Percentiles rank a stretch among this genome's conserved stretches.
These are phyloP conservation scores for Dichetophora obliterata DNA, from an alignment of 2,888 invertebrate species.

Conservation along the genomic window DNA sequence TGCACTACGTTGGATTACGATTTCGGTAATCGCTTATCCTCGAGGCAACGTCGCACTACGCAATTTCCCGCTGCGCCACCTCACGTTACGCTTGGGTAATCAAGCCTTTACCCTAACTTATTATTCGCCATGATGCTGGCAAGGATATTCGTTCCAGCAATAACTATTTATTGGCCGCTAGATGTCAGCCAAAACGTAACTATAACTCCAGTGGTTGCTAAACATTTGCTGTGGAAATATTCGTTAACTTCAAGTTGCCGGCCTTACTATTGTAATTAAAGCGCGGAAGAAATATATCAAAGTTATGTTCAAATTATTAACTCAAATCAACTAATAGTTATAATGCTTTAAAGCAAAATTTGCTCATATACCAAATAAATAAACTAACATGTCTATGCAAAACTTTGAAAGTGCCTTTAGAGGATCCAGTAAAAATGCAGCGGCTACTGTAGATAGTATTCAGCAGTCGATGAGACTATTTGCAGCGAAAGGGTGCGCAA, in stretches of 20 bases:
- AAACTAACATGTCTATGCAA: neutral
- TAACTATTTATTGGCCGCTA: too few relatives aligned
- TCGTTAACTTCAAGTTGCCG: neutral
- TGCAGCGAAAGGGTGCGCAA: neutral
- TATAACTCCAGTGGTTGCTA: neutral
- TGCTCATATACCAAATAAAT: neutral
- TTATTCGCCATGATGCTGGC: too few relatives aligned
- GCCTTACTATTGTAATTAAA: neutral
- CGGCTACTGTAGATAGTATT: slow-evolving; percentile 40
- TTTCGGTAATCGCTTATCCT: too few relatives aligned
- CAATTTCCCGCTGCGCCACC: too few relatives aligned
- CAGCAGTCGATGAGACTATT: slow-evolving; percentile 20
- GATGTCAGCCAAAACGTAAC: too few relatives aligned
- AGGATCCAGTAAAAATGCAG: slow-evolving; percentile 49
- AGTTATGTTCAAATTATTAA: neutral
- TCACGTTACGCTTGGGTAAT: too few relatives aligned
- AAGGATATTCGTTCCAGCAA: too few relatives aligned
- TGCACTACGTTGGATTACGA: too few relatives aligned
- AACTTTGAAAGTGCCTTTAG: slow-evolving; percentile 46
- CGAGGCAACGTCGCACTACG: too few relatives aligned
- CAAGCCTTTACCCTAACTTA: too few relatives aligned
- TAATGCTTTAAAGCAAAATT: neutral
- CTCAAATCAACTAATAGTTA: neutral
- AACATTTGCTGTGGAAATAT: neutral
- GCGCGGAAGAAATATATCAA: neutral